Evolutionary conservation across 37 sponge, comb jelly and placozoan genomes (phyloP).

Genomic region (Agelas oroides): DNA sequence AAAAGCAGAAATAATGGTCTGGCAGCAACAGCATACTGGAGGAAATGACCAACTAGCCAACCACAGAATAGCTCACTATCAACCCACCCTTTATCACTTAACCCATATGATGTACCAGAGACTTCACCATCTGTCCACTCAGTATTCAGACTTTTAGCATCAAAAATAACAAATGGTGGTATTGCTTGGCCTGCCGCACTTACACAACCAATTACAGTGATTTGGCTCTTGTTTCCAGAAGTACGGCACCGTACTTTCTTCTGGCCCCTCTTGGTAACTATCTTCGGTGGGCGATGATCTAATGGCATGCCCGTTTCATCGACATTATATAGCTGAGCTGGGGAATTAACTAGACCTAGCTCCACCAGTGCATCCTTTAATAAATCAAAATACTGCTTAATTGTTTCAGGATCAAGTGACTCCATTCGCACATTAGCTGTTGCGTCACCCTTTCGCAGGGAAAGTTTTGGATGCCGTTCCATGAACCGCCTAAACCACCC

Average conservation of each 20-base stretch:
- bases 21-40: constrained; percentile 3
- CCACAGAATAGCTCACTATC: constrained; percentile 22
- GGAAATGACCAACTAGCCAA: constrained; percentile 41
- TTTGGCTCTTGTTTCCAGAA: no score
- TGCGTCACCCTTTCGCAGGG: constrained; percentile 33
- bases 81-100: constrained; percentile 41
- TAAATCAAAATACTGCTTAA: constrained; percentile 50
- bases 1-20: constrained; percentile 37
- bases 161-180: constrained; percentile 49
- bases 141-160: no score
- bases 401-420: constrained; percentile 10
- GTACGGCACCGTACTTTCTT: constrained; percentile 28
- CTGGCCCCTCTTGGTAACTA: constrained; percentile 26
- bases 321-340: constrained; percentile 54
- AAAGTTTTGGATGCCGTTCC: constrained; percentile 36
- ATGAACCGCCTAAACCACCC: constrained; percentile 40
- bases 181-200: constrained; percentile 39
- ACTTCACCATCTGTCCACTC: constrained; percentile 41
- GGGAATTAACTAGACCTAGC: constrained; percentile 11
- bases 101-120: constrained; percentile 35
- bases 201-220: constrained; percentile 48
- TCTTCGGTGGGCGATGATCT: constrained; percentile 17
- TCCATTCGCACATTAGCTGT: constrained; percentile 33
- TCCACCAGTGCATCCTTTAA: constrained; percentile 32
- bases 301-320: constrained; percentile 59